Base-by-base conservation (phyloP, 1,140 invertebrate species). In the Akabosia matsudoensis region DNA sequence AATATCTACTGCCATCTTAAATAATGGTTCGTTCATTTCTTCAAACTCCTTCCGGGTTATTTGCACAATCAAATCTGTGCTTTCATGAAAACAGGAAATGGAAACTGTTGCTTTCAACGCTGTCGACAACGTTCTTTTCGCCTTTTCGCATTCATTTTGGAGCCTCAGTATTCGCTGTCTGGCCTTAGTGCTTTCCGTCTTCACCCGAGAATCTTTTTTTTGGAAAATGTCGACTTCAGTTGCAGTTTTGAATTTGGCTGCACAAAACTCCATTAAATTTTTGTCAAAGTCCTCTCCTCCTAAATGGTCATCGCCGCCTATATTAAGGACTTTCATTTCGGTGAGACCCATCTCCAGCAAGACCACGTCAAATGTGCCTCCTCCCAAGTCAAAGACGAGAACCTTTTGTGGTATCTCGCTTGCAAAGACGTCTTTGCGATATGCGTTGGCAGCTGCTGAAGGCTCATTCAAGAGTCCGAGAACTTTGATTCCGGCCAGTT, bases 261-360 rank as follows among this genome's bases (percentile, higher is more conserved):
- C 37, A 56, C 83, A 83, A 56, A 81, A 74, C 30, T 76, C 78
- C 24, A 83, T 82, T 83, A 87, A 83, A 56, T 84, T 87, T 86
- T 72, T 34, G 70, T 72, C 70, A 28, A 72, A 72, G 45, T 72
- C 70, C 26, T 72, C 33, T 14, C 86, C 86, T 33, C 86, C 85
- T 73, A 86, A 81, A 75, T 86, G 85, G 67, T 83, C 84, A 54
- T 84, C 83, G 13, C 83, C 83, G 24, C 82, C 82, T 71, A 82
- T 82, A 1, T 81, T 79, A 16, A 77, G 79, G 0, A 28, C 26
- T 7, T 97, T 96, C 84, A 97, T 95, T 82, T 94, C 93, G 82
- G 95, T 96, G 85, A 97, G 94, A 84, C 96, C 95, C 85, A 98
- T 97, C 77, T 93, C 95, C 78, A 98, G 87, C 83, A 98, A 94